A percentile compares a stretch with the other conserved stretches of the same genome.
Conservation (phyloP, 2,797 vertebrate species). For the Silurus lanzhouensis region DNA sequence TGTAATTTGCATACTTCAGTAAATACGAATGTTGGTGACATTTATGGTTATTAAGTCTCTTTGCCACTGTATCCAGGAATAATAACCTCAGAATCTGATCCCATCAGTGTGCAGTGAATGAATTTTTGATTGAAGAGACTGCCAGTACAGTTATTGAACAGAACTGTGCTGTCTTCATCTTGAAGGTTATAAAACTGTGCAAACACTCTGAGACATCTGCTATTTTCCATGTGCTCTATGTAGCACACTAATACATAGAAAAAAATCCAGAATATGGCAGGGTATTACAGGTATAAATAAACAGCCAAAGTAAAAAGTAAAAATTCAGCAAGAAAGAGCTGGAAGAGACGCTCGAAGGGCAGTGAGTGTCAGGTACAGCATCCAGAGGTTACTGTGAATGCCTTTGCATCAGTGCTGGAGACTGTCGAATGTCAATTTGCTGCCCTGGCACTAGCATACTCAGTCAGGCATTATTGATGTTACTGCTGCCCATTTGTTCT, state of each 20-base stretch:
- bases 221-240: not conserved
- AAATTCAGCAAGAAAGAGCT: slow-evolving; percentile 14
- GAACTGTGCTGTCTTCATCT: not conserved
- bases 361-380: slow-evolving; percentile 27
- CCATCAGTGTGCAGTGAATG: slow-evolving; percentile 34
- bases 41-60: slow-evolving; percentile 13
- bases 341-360: slow-evolving; percentile 1
- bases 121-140: slow-evolving; percentile 30
- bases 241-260: slow-evolving; percentile 9
- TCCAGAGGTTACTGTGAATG: slow-evolving; percentile 48
- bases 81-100: slow-evolving; percentile 21
- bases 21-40: not conserved
- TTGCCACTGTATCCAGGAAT: not conserved
- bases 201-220: slow-evolving; percentile 14
- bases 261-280: too few relatives aligned
- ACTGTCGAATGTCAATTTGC: slow-evolving; percentile 65
- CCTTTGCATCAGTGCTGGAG: slow-evolving; percentile 51
- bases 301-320: slow-evolving; percentile 14
- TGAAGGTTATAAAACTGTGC: slow-evolving; percentile 33
- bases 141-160: slow-evolving; percentile 17
- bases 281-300: slow-evolving; percentile 16
- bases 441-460: slow-evolving; percentile 61
- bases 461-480: slow-evolving; percentile 72
- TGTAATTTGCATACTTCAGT: not conserved
- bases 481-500: slow-evolving; percentile 63